Evolutionary conservation across 2,797 vertebrate genomes (phyloP).

Genomic region (Hoplostethus mediterraneus): DNA sequence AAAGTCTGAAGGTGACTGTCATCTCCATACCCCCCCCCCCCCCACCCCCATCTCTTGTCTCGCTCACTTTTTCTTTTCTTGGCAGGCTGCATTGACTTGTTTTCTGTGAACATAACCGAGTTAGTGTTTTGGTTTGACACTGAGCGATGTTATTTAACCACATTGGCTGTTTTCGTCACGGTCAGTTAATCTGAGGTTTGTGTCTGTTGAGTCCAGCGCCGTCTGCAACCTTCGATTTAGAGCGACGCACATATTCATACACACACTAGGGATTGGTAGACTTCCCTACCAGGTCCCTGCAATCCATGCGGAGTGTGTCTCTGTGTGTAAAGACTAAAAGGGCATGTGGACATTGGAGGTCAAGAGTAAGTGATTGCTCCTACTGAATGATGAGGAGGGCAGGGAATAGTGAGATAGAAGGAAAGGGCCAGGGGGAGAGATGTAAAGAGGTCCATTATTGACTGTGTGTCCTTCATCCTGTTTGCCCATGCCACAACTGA

Average conservation of each 20-base stretch:
- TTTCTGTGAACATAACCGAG: slow-evolving; percentile 5
- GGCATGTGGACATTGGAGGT: slow-evolving; percentile 5
- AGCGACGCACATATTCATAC: slow-evolving; percentile 11
- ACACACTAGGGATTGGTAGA: not conserved
- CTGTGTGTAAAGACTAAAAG: not conserved
- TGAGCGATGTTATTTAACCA: slow-evolving; percentile 2
- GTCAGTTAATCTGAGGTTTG: slow-evolving; percentile 29
- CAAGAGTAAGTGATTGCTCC: slow-evolving; percentile 10
- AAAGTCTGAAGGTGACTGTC: slow-evolving; percentile 57
- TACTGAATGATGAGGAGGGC: slow-evolving; percentile 10
- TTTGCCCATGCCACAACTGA: slow-evolving; percentile 26
- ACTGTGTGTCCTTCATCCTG: slow-evolving; percentile 65
- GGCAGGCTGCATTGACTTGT: slow-evolving; percentile 40
- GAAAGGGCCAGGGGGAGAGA: not conserved
- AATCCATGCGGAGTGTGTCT: not conserved
- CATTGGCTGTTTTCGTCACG: slow-evolving; percentile 15
- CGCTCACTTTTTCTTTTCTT: slow-evolving; percentile 19
- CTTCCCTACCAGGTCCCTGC: slow-evolving; percentile 35
- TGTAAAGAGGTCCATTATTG: slow-evolving; percentile 27
- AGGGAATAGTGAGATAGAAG: not conserved
- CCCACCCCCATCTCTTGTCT: slow-evolving; percentile 1
- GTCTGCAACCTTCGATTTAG: slow-evolving; percentile 33
- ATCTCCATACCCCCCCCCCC: slow-evolving; percentile 1
- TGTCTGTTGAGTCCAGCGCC: slow-evolving; percentile 13
- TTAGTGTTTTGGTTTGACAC: slow-evolving; percentile 40